Evolutionary conservation across 2,888 invertebrate genomes (phyloP).

Genomic region (Podabrus alpinus): DNA sequence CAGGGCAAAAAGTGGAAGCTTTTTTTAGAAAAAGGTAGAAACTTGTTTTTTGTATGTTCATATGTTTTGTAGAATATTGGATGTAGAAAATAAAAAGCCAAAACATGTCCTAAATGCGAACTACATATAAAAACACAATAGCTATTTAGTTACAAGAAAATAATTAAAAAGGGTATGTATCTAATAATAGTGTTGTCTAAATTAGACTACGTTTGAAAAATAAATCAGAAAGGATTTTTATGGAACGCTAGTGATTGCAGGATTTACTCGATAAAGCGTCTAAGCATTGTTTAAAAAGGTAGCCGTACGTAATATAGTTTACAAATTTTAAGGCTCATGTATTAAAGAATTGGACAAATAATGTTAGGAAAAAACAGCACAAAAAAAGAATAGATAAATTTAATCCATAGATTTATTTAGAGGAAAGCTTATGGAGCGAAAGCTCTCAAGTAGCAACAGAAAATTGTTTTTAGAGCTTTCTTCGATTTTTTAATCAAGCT

Average conservation of each 20-base stretch:
- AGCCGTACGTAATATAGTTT: neutral
- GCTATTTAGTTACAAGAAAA: slow-evolving; percentile 15
- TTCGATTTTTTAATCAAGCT: neutral
- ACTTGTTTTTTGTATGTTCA: slow-evolving; percentile 12
- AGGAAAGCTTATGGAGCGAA: neutral
- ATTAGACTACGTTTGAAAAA: neutral
- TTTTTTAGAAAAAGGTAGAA: slow-evolving; percentile 9
- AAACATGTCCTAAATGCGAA: slow-evolving; percentile 14
- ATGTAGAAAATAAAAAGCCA: slow-evolving; percentile 9
- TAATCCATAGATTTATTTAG: neutral
- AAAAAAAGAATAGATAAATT: neutral
- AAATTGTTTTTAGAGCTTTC: neutral
- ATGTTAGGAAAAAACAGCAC: neutral
- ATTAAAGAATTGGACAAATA: neutral
- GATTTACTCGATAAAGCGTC: too few species aligned
- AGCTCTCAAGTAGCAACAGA: neutral
- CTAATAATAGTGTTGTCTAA: slow-evolving; percentile 1
- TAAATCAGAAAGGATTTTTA: neutral
- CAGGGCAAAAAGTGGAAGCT: slow-evolving; percentile 8
- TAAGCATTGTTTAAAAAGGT: neutral
- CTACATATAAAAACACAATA: slow-evolving; percentile 12
- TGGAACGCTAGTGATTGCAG: neutral
- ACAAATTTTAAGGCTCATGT: neutral
- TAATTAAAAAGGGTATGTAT: slow-evolving; percentile 13
- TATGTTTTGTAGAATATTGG: slow-evolving; percentile 13